These are phyloP conservation scores for Drosophila tanythrix DNA, from an alignment of 2,888 invertebrate species.

Conservation along the genomic window DNA sequence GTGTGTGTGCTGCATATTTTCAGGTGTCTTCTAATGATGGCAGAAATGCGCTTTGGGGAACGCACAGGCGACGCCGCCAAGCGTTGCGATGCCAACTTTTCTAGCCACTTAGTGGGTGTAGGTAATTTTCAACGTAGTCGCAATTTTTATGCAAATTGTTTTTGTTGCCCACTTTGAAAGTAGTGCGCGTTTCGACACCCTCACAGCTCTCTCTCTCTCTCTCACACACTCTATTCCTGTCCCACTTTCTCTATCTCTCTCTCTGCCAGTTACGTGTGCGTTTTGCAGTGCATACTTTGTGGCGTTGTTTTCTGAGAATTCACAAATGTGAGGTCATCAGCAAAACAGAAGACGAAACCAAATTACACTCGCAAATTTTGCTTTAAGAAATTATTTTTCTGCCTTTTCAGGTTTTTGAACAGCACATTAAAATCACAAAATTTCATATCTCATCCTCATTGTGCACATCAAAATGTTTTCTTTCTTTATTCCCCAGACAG, in stretches of 20 bases:
- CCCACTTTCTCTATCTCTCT: background rate
- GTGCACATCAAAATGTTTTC: background rate
- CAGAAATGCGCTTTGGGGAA: conserved; percentile 66
- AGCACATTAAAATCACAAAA: background rate
- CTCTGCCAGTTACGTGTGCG: conserved; percentile 7
- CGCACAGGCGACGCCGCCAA: conserved; percentile 18
- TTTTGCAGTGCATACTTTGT: conserved; percentile 32
- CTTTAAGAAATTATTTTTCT: background rate
- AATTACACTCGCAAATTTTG: background rate
- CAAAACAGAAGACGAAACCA: conserved; percentile 1
- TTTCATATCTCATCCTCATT: background rate
- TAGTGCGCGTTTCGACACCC: conserved; percentile 13
- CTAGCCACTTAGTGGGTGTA: conserved; percentile 61
- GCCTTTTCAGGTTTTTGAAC: background rate
- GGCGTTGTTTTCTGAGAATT: conserved; percentile 7
- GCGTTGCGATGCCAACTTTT: conserved; percentile 40
- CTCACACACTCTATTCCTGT: background rate
- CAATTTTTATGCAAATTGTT: conserved; percentile 74
- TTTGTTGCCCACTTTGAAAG: conserved; percentile 47
- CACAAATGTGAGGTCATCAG: conserved; percentile 47
- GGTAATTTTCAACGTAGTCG: conserved; percentile 68
- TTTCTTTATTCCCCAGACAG: background rate
- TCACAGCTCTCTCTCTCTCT: background rate
- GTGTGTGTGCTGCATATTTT: conserved; percentile 49
- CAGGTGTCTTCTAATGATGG: conserved; percentile 71